Conservation (phyloP, 2,113 vertebrate species). For the Bos taurus region ARS-UCD2.0 NC_037334.1:41472001-41472500, state of each 20-base stretch:
- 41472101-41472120: neutral
- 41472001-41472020: neutral
- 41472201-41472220: neutral
- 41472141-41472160: neutral
- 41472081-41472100: neutral
- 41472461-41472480: neutral
- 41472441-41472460: neutral
- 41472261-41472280: neutral
- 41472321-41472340: neutral
- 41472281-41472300: neutral
- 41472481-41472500: neutral
- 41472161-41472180: neutral
- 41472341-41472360: accelerated
- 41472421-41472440: neutral
- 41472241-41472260: neutral
- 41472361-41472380: neutral
- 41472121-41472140: neutral
- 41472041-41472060: neutral
- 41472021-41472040: neutral
- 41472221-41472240: neutral
- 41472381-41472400: neutral
- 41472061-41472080: neutral
- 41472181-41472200: neutral
- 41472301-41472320: neutral
- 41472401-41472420: too few relatives aligned